These are phyloP conservation scores for Vanessa tameamea DNA, from an alignment of 1,140 invertebrate species.

Conservation along the genomic window DNA sequence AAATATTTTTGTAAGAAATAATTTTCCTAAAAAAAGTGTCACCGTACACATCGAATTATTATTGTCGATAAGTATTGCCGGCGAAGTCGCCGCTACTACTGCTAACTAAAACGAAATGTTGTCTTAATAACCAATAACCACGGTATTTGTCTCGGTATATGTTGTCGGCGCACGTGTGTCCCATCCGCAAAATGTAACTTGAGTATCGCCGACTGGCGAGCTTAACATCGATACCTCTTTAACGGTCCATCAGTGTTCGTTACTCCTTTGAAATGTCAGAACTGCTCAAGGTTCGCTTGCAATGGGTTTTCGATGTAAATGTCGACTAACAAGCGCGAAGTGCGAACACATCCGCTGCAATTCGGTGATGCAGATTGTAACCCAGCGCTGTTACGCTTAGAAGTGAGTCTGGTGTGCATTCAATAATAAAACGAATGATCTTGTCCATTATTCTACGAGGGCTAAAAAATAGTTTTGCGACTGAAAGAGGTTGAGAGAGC, in stretches of 20 bases:
- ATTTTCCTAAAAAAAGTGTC: no score
- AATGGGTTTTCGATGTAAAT: background rate
- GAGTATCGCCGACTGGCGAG: background rate
- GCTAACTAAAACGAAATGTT: background rate
- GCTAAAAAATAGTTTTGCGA: background rate
- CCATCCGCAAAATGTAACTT: background rate
- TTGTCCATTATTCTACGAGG: background rate
- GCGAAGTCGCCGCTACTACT: no score
- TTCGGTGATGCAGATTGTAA: background rate
- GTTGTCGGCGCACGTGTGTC: background rate
- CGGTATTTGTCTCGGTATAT: background rate
- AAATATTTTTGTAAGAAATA: background rate
- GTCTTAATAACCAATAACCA: background rate
- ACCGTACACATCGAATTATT: no score
- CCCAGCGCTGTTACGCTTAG: background rate
- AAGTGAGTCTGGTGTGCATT: background rate
- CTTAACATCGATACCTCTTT: background rate
- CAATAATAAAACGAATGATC: background rate
- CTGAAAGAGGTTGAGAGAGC: constrained; percentile 1
- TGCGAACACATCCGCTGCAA: background rate
- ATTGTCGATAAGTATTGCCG: no score
- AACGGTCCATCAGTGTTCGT: background rate
- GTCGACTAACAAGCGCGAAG: background rate
- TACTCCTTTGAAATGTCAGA: background rate
- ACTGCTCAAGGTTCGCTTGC: background rate